Conservation (phyloP, 2,797 vertebrate genomes). For the Anguilla marmorata region DNA sequence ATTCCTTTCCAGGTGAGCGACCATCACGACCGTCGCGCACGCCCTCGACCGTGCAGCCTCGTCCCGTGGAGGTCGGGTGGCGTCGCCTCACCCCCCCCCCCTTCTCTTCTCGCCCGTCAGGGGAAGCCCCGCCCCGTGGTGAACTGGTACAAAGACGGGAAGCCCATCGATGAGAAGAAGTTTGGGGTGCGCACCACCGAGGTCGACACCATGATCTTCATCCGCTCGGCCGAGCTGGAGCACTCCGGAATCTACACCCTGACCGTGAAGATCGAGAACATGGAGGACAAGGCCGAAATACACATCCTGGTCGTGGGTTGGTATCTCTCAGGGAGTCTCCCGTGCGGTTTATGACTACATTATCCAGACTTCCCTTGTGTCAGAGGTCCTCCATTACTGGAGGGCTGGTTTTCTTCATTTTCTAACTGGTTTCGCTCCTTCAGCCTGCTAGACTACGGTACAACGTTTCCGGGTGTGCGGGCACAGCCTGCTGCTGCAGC, state of each 20-base stretch:
- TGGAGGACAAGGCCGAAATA: conserved; percentile 75
- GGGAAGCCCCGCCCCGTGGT: conserved; percentile 85
- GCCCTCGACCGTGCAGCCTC: not conserved
- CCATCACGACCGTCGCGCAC: not conserved
- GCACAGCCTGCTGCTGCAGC: too few relatives aligned
- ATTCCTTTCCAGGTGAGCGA: conserved; percentile 86
- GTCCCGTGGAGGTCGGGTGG: not conserved
- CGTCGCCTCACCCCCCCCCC: not conserved
- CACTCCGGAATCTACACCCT: conserved; percentile 84
- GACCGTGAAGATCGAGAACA: conserved; percentile 81
- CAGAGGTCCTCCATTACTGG: not conserved
- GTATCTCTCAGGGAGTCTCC: conserved; percentile 42
- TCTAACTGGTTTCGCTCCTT: not conserved
- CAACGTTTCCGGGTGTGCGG: too few relatives aligned
- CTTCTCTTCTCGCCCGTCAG: conserved; percentile 55
- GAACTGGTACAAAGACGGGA: conserved; percentile 79
- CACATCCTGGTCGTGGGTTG: conserved; percentile 83
- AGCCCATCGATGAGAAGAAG: conserved; percentile 69
- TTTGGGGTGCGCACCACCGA: conserved; percentile 75
- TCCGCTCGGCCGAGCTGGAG: conserved; percentile 74
- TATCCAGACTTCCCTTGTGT: conserved; percentile 5
- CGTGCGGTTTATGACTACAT: not conserved
- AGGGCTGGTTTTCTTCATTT: not conserved
- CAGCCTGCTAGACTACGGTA: too few relatives aligned
- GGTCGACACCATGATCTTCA: conserved; percentile 84